Evolutionary conservation across 2,113 vertebrate species (phyloP), one percentile per base, ranked within the genome.

Genomic region (Trematocara unimaculatum): DNA sequence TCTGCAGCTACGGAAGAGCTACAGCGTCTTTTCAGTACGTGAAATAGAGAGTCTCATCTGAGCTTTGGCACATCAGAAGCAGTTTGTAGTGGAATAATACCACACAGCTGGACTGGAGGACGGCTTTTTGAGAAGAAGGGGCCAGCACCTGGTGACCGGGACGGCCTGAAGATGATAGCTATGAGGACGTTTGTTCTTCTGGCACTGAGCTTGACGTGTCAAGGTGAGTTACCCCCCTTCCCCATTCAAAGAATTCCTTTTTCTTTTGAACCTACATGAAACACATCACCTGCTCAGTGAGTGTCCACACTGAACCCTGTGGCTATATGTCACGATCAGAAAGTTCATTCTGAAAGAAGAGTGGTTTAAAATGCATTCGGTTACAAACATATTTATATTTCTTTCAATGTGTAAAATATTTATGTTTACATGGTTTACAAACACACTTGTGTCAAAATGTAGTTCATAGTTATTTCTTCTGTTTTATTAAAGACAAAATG

Each of bases 171-270:
- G 92, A 94, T 93, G 91, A 86, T 84, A 82, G 13, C 64, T 29
- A 62, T 94, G 83, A 90, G 81, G 85, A 53, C 47, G 29, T 77
- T 95, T 56, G 77, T 96, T 26, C 79, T 96, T 81, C 72, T 96
- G 54, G 94, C 79, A 3, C 84, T 95, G 83, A 94, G 90, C 91
- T 94, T 88, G 85, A 90, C 87, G 2, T 89, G 91, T 90, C 89
- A 67, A 85, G 96, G 96, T 97, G 88, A 94, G 96, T 90, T 5
- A n/a, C 29, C 1, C 47, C 4, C 23, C 11, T 20, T 40, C 64
- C 12, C 42, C 8, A 7, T 81, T 60, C 47, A 29, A 4, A 62
- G 20, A 60, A 72, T 58, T 11, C 14, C 14, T 2, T 17, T 72
- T 64, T 51, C 18, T 49, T 29, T 81, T 18, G 42, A 77, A 49